A percentile compares a stretch with the other conserved stretches of the same genome.
Conservation (phyloP, 2,113 vertebrate genomes). For the Neoarius graeffei region DNA sequence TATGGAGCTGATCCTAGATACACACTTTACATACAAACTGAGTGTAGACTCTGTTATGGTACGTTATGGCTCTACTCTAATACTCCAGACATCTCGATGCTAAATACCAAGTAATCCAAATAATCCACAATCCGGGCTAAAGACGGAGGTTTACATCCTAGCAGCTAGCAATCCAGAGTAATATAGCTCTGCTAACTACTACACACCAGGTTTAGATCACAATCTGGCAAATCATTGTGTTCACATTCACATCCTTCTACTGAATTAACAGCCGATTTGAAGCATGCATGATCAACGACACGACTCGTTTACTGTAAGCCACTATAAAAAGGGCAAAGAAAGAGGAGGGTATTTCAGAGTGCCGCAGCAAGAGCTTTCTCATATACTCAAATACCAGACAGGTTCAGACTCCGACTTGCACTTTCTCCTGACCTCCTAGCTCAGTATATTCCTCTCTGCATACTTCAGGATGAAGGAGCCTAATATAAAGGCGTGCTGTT, state of each 20-base stretch:
- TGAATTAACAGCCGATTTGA: background rate
- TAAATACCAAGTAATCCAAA: background rate
- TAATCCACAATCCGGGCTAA: background rate
- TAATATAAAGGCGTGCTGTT: background rate
- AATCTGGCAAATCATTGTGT: background rate
- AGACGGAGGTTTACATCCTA: background rate
- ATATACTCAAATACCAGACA: background rate
- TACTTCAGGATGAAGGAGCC: background rate
- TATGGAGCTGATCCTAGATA: background rate
- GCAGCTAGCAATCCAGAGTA: background rate
- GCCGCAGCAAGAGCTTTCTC: background rate
- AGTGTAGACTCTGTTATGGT: background rate
- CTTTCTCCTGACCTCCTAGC: background rate
- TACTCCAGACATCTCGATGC: background rate
- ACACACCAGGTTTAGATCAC: background rate
- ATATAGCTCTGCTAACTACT: background rate
- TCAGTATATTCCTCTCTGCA: background rate
- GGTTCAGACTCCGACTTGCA: background rate
- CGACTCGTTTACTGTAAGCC: background rate
- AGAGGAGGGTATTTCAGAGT: background rate
- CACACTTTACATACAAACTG: background rate
- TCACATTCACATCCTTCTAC: background rate
- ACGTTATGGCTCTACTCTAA: background rate
- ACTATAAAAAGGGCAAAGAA: background rate
- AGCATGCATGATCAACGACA: background rate